These are phyloP conservation scores for Tapera naevia DNA, from an alignment of 2,797 vertebrate genomes.

Conservation along the genomic window DNA sequence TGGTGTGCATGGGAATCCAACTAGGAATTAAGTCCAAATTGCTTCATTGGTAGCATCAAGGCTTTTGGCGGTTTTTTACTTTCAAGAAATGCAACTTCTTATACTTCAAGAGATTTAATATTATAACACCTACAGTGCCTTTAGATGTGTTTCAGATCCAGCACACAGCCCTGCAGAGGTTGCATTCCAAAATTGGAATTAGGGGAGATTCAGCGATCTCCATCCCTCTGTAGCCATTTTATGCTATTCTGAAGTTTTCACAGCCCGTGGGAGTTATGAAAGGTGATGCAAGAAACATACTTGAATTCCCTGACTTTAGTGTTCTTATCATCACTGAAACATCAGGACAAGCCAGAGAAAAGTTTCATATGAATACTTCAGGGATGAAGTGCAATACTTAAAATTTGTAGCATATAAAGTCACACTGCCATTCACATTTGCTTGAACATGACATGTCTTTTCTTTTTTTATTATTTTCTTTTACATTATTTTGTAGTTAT, in stretches of 20 bases:
- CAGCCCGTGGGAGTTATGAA: neutral
- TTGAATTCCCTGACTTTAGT: neutral
- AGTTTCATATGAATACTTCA: neutral
- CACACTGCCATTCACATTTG: neutral
- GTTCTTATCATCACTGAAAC: neutral
- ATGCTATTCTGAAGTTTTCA: neutral
- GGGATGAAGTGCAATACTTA: neutral
- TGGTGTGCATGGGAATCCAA: fast-evolving
- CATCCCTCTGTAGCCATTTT: neutral
- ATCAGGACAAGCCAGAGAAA: neutral
- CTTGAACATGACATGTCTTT: neutral
- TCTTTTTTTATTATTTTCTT: neutral
- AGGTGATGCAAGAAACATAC: neutral
- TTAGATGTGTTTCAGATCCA: neutral
- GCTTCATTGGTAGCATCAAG: neutral
- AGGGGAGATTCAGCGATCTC: neutral
- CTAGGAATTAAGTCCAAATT: neutral
- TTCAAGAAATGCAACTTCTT: neutral
- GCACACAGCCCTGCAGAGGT: neutral
- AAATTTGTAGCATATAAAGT: neutral
- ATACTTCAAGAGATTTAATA: neutral
- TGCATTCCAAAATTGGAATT: neutral
- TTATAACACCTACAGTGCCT: neutral
- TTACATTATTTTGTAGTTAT: neutral
- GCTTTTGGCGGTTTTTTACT: neutral